Percentiles rank a stretch among this genome's conserved stretches.
Evolutionary conservation across 2,797 vertebrate genomes (phyloP).

Genomic region (Trachops cirrhosus): DNA sequence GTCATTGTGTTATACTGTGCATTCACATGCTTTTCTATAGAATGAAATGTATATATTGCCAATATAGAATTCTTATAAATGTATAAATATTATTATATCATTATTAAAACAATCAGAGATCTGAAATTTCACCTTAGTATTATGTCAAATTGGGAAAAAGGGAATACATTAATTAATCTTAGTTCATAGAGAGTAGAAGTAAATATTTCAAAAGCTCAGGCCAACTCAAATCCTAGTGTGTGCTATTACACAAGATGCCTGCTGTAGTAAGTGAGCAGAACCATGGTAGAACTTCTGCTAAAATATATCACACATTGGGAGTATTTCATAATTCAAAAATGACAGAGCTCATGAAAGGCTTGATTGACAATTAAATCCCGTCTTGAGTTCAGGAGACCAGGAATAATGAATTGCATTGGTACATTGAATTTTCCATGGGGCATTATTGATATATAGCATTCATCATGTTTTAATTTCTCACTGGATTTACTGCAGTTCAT

Average conservation of each 20-base stretch:
- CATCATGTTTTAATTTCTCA: not conserved
- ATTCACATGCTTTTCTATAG: not conserved
- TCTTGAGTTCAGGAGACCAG: not conserved
- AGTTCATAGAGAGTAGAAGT: not conserved
- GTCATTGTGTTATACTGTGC: not conserved
- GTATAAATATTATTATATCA: not conserved
- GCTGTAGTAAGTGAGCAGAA: not conserved
- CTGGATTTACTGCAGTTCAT: not conserved
- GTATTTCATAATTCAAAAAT: constrained; percentile 25
- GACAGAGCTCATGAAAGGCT: not conserved
- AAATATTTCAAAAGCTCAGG: constrained; percentile 12
- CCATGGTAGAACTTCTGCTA: not conserved
- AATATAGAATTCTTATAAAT: not conserved
- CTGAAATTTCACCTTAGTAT: not conserved
- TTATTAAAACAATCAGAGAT: not conserved
- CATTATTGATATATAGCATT: not conserved
- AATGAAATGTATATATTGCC: not conserved
- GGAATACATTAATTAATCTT: not conserved
- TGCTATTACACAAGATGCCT: not conserved
- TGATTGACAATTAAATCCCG: constrained; percentile 39
- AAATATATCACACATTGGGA: not conserved
- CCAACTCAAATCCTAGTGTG: not conserved
- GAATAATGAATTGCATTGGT: constrained; percentile 28
- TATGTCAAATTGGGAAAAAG: not conserved
- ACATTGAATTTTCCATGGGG: constrained; percentile 40